phyloP scores from a whole-genome alignment of 2,888 invertebrate genomes.

The Ophion slaviceki region DNA sequence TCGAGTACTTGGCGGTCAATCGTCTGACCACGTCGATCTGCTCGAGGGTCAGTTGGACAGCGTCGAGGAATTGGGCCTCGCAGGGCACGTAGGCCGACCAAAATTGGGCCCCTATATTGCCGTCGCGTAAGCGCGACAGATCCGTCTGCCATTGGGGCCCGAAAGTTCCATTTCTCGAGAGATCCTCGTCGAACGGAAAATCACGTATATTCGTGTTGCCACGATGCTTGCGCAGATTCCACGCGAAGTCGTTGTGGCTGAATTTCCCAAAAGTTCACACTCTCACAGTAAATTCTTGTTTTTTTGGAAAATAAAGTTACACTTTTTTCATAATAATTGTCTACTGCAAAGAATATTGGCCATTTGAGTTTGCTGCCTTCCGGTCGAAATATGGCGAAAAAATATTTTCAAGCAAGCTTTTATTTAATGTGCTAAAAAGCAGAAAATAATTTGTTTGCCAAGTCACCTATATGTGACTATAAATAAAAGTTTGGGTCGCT shows the following conservation, averaged over 20 bases:
- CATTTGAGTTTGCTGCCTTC: too few relatives aligned
- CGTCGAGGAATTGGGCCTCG: constrained; percentile 87
- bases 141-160: constrained; percentile 84
- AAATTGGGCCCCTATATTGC: constrained; percentile 85
- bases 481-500: too few relatives aligned
- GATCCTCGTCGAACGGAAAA: constrained; percentile 82
- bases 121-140: constrained; percentile 83
- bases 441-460: too few relatives aligned
- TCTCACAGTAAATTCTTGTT: not conserved
- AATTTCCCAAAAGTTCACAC: not conserved
- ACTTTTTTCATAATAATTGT: too few relatives aligned
- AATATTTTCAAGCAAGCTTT: too few relatives aligned
- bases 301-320: not conserved
- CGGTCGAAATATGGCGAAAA: too few relatives aligned
- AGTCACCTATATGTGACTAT: too few relatives aligned
- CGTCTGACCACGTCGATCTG: constrained; percentile 88
- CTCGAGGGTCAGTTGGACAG: constrained; percentile 88
- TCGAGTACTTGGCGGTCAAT: constrained; percentile 84
- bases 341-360: too few relatives aligned
- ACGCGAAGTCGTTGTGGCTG: constrained; percentile 83
- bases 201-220: constrained; percentile 80
- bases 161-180: constrained; percentile 79
- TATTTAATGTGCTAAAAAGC: too few relatives aligned
- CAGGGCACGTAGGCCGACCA: constrained; percentile 85
- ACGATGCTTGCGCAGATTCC: constrained; percentile 82